Evolutionary conservation across 1,140 invertebrate genomes (phyloP), one percentile per base, ranked within the genome.

Genomic region (Medauroidea extradentata): DNA sequence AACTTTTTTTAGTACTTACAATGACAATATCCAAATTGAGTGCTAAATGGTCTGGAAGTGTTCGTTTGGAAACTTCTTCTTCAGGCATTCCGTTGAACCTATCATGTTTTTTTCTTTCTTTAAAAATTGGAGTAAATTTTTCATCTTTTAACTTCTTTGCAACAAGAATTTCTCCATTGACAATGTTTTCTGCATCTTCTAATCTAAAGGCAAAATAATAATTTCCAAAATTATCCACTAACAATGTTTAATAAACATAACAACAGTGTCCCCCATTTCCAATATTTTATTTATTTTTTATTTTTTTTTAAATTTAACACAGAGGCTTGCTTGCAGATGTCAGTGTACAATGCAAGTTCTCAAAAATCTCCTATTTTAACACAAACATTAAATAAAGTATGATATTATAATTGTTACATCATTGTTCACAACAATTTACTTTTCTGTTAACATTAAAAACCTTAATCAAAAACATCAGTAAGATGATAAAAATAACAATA

Each of bases 21-120:
- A 98, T 96, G 73, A 97, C 89, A 78, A 98, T 96, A 82, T 98
- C 95, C 71, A 98, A 85, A 80, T 94, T 92, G 73, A 86, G 85
- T 44, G 87, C 83, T 43, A 98, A 81, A 78, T 96, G 93, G 81
- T 98, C 96, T 49, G 94, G 94, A 71, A 98, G 82, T 54, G 89
- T 91, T 67, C 92, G 85, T 71, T 93, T 89, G 46, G 90, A 86
- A 21, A 98, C 94, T 82, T 98, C 94, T 73, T 96, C 94, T 78
- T 98, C 94, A 55, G 92, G 87, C 88, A 96, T 93, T 46, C 94
- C 94, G 79, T 98, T 95, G 77, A 98, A 98, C 60, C 94, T 84
- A 78, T 98, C 94, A 75, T 95, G 89, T 73, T 96, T 95, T 78
- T 94, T 95, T 65, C 92, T 85, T 75, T 93, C 90, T 75, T 93